Evolutionary conservation across 2,113 vertebrate species (phyloP).

Genomic region (Silurus asotus): DNA sequence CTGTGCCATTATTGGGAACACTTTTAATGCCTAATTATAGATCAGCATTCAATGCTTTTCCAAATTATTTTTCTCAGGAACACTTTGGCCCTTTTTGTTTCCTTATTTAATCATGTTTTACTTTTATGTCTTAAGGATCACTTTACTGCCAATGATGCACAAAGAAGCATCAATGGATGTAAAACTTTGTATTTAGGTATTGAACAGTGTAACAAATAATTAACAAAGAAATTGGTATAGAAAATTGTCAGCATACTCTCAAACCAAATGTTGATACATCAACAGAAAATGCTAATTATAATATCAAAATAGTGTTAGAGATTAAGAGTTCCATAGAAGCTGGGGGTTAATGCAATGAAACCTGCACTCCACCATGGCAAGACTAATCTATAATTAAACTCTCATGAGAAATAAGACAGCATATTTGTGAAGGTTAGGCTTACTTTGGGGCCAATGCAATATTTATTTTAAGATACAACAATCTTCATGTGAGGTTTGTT

Average conservation of each 20-base stretch:
- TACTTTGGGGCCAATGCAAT: conserved; percentile 39
- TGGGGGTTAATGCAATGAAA: conserved; percentile 10
- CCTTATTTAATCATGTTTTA: not conserved
- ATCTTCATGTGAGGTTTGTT: not conserved
- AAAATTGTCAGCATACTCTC: not conserved
- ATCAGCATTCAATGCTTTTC: not conserved
- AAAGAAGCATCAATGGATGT: not conserved
- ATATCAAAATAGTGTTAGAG: not conserved
- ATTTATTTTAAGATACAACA: conserved; percentile 40
- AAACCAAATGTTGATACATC: not conserved
- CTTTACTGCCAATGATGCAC: not conserved
- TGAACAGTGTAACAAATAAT: not conserved
- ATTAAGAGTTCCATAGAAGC: not conserved
- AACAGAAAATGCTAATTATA: not conserved
- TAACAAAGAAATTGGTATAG: too few species aligned
- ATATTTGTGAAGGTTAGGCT: conserved; percentile 48
- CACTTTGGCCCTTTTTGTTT: not conserved
- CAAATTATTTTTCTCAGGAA: not conserved
- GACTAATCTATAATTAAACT: conserved; percentile 60
- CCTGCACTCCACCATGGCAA: conserved; percentile 7
- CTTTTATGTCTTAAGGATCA: not conserved
- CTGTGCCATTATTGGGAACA: not conserved
- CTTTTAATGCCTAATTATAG: not conserved
- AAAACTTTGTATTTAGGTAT: not conserved
- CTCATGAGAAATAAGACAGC: conserved; percentile 50